Percentiles rank a stretch among this genome's conserved stretches.
phyloP scores from a whole-genome alignment of 1,140 invertebrate species.

The Lycorma delicatula region DNA sequence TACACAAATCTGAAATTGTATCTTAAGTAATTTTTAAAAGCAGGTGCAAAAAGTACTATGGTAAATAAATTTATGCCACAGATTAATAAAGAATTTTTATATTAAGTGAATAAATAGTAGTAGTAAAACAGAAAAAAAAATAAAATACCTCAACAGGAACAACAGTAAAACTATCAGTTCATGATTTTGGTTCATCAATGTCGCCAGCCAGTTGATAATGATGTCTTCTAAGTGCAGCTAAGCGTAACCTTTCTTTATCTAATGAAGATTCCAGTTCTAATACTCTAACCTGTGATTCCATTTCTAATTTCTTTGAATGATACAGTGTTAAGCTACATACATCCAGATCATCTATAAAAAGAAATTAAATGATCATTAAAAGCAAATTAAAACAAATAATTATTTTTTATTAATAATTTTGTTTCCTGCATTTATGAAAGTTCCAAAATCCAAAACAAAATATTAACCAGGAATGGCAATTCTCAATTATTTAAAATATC shows the following conservation, averaged over 20 bases:
- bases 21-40: too few species aligned
- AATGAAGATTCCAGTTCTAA: slow-evolving; percentile 87
- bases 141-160: too few species aligned
- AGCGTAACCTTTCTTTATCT: slow-evolving; percentile 71
- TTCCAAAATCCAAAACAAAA: neutral
- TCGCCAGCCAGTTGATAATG: slow-evolving; percentile 85
- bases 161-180: too few species aligned
- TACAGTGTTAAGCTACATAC: slow-evolving; percentile 82
- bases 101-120: too few species aligned
- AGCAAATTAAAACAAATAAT: neutral
- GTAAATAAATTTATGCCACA: too few species aligned
- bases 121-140: too few species aligned
- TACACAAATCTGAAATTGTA: too few species aligned
- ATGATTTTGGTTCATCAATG: slow-evolving; percentile 38
- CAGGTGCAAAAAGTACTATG: too few species aligned
- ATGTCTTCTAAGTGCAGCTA: slow-evolving; percentile 78
- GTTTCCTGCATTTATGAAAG: neutral
- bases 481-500: neutral
- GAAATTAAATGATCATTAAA: too few species aligned
- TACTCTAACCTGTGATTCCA: slow-evolving; percentile 89
- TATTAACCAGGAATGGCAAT: neutral
- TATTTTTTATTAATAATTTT: neutral
- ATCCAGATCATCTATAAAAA: slow-evolving; percentile 70
- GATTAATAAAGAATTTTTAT: too few species aligned
- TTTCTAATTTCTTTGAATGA: slow-evolving; percentile 89